Conservation (phyloP, 2,888 invertebrate genomes). For the Rhagonycha lutea region DNA sequence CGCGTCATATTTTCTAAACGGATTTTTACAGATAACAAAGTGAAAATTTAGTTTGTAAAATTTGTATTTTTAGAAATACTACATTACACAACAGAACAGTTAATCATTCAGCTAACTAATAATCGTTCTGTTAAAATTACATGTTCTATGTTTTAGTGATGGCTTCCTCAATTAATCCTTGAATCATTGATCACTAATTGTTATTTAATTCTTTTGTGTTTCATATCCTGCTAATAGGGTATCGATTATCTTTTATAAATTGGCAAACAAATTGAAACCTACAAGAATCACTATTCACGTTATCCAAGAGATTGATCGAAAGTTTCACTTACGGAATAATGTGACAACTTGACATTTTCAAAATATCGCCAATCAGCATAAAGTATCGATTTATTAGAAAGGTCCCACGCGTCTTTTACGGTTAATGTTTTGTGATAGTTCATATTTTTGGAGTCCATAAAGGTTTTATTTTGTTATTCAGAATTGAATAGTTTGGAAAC, state of each 20-base stretch:
- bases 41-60: background rate
- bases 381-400: background rate
- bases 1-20: background rate
- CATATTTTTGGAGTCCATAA: background rate
- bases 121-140: background rate
- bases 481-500: background rate
- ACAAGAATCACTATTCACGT: background rate
- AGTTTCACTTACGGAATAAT: background rate
- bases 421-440: background rate
- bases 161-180: slow-evolving; percentile 2
- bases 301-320: background rate
- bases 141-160: background rate
- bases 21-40: background rate
- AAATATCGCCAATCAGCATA: slow-evolving; percentile 1
- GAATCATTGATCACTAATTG: slow-evolving; percentile 12
- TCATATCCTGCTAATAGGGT: background rate
- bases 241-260: background rate
- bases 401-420: background rate
- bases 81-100: background rate
- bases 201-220: slow-evolving; percentile 6
- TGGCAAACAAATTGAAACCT: background rate
- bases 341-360: slow-evolving; percentile 2
- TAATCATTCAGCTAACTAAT: background rate
- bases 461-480: background rate
- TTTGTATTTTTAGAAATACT: background rate